phyloP scores from a whole-genome alignment of 2,797 vertebrate genomes.

The Otolemur crassicaudatus region DNA sequence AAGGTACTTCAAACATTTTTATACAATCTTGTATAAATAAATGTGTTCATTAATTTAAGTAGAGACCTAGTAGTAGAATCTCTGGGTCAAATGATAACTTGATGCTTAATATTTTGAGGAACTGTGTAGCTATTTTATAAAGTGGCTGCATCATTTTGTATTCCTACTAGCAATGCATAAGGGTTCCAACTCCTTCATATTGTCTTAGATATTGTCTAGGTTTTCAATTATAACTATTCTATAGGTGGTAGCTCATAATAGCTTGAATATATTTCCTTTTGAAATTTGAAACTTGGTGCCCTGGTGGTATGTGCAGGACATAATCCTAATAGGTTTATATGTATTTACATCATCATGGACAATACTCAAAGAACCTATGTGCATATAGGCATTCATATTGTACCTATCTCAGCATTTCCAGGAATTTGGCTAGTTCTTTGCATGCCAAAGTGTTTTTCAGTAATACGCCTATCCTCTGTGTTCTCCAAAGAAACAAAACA shows the following conservation, averaged over 20 bases:
- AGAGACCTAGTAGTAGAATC: neutral
- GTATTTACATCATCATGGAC: neutral
- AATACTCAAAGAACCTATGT: neutral
- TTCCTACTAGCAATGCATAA: neutral
- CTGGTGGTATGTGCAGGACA: neutral
- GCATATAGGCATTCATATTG: neutral
- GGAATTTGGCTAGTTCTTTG: neutral
- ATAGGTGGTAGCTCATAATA: neutral
- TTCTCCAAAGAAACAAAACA: neutral
- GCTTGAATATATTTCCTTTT: neutral
- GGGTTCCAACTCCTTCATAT: neutral
- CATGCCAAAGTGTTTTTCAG: neutral
- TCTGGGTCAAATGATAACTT: neutral
- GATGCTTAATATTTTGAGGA: neutral
- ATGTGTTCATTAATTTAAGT: neutral
- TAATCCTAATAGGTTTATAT: neutral
- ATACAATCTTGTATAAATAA: neutral
- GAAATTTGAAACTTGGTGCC: neutral
- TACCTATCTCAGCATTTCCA: neutral
- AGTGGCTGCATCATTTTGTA: neutral
- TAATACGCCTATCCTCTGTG: neutral
- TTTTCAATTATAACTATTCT: neutral
- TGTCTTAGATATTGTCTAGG: neutral
- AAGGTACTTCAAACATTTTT: neutral
- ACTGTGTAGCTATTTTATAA: neutral